Evolutionary conservation across 2,888 invertebrate species (phyloP), one percentile per base, ranked within the genome.

Genomic region (Polydrusus tereticollis): DNA sequence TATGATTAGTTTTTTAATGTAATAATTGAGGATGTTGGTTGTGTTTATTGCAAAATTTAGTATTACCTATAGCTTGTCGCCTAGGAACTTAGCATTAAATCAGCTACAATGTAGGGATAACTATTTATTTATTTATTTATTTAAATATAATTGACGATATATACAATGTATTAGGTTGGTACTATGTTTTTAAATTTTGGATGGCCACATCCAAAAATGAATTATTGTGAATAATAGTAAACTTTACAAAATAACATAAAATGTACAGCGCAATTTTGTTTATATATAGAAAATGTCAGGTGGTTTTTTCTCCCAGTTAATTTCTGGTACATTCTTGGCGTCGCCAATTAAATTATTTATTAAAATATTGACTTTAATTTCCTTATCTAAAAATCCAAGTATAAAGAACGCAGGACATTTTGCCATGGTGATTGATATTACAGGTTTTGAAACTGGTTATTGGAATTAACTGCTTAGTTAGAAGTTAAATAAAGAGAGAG

Each of bases 41-140:
- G 6, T 33, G 57, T 14, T 57, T 12, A 20, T 16, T 8, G 16
- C 14, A 2, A 29, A n/a, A 16, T 33, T 33, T 20, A 57, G 33
- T 33, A 57, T 33, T 57, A 36, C 18, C 29, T 57, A 10, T n/a
- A n/a, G n/a, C n/a, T n/a, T n/a, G n/a, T n/a, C n/a, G n/a, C n/a
- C n/a, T n/a, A n/a, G n/a, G n/a, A n/a, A n/a, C n/a, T n/a, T n/a
- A n/a, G n/a, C n/a, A n/a, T n/a, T n/a, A n/a, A n/a, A n/a, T 8
- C 60, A 60, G 18, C 47, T 21, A 21, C 10, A 21, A 6, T 2
- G 21, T 62, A 16, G 16, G 14, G 16, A 41, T 6, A 41, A 16
- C 16, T 16, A 29, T 62, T 29, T 45, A 43, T 47, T 14, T 47
- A 33, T 47, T 64, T 50, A 64, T 64, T 64, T 63, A 63, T 45